Percentiles rank a stretch among this genome's conserved stretches.
Conservation (phyloP, 2,113 vertebrate genomes). For the Cricetomys ansorgei region DNA sequence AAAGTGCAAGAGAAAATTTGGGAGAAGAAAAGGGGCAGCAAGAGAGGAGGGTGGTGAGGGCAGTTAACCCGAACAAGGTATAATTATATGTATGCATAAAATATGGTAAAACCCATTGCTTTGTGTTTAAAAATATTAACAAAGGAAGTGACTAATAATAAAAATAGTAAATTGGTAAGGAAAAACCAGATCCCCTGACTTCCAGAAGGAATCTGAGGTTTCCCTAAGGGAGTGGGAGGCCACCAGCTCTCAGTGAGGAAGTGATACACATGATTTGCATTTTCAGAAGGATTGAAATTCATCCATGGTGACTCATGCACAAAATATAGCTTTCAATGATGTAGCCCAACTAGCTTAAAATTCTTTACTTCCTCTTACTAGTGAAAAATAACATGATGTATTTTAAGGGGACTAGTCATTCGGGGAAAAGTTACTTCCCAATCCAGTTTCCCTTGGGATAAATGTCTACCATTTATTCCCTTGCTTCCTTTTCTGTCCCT, state of each 20-base stretch:
- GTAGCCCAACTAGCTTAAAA: background rate
- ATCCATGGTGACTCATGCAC: background rate
- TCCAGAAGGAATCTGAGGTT: background rate
- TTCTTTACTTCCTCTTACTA: constrained; percentile 18
- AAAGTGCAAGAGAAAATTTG: background rate
- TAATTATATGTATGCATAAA: background rate
- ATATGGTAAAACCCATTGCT: background rate
- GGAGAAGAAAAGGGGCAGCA: background rate
- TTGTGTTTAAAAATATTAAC: background rate
- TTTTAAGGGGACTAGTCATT: background rate
- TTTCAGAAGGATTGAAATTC: constrained; percentile 28
- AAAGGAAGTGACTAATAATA: background rate
- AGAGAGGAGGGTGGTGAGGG: background rate
- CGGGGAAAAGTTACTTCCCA: background rate
- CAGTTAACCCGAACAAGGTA: background rate
- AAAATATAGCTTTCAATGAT: constrained; percentile 15
- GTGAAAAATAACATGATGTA: constrained; percentile 35
- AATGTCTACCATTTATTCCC: background rate
- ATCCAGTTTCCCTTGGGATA: background rate
- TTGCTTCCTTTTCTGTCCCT: background rate
- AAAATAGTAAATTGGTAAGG: background rate
- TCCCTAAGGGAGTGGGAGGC: background rate
- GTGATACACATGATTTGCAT: constrained; percentile 9
- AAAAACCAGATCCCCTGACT: background rate
- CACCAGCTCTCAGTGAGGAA: background rate